Base-by-base conservation (phyloP, 2,888 invertebrate genomes). In the Pristionchus fissidentatus region DNA sequence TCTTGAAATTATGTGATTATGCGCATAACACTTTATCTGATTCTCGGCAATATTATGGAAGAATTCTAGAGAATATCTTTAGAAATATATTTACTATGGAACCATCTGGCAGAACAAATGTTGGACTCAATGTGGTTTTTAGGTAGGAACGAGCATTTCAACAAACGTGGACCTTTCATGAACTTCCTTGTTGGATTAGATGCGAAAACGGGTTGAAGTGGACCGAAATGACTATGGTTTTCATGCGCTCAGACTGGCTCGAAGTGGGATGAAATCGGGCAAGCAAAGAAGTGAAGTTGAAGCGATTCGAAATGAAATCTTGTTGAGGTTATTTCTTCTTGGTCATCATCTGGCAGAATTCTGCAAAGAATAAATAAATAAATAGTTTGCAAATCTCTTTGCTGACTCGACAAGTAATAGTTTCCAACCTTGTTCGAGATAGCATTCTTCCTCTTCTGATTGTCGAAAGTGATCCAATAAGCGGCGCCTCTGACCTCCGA, bases 261-360 rank as follows among this genome's bases (percentile, higher is more conserved):
- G 26, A 41, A 43, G n/a, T 8, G 41, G 70, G 43, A 32, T 10
- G 60, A 60, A 60, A 60, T 60, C 29, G 35, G 66, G 57, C 26
- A 19, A 52, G n/a, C n/a, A 57, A n/a, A 22, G 22, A 29, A 10
- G 26, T n/a, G 41, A 70, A 32, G 32, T 32, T 60, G 70, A 70
- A 49, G 75, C 49, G 73, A n/a, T 2, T 26, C 15, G 29, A 73
- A 73, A 22, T 46, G 46, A 35, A 46, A 77, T 49, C 32, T 77
- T 0, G 79, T 32, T 55, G 35, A n/a, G 38, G 26, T 84, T 66
- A 87, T 85, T 90, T 90, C 85, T 87, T 88, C 55, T 89, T 85
- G 57, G 91, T 91, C 91, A 91, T 91, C 91, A 91, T 91, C 83
- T 89, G 88, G 84, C 90, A 91, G 86, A 91, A 91, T 85, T 91